Conservation (phyloP, 2,797 vertebrate species). For the Lutjanus argentimaculatus region DNA sequence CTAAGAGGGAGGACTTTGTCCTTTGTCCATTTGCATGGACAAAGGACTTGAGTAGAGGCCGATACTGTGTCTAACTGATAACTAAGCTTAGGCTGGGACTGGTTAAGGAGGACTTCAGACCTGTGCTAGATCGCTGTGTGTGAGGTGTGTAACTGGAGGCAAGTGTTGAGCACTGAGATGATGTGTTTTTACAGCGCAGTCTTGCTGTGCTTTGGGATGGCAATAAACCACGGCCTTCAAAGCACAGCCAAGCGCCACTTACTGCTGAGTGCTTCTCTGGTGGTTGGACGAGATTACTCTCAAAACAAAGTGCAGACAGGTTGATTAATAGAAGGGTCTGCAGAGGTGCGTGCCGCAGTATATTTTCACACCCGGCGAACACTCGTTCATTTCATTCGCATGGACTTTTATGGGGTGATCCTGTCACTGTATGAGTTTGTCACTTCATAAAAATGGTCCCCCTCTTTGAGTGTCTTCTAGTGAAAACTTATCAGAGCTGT, state of each 20-base stretch:
- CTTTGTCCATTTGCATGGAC: background rate
- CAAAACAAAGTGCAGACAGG: slow-evolving; percentile 89
- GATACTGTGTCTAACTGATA: slow-evolving; percentile 11
- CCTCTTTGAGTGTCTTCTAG: slow-evolving; percentile 68
- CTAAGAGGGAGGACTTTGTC: background rate
- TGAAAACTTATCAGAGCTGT: slow-evolving; percentile 81
- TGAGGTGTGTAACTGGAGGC: slow-evolving; percentile 68
- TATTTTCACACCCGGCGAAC: slow-evolving; percentile 86
- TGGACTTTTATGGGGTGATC: slow-evolving; percentile 84
- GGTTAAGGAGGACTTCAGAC: slow-evolving; percentile 41
- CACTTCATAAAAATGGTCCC: slow-evolving; percentile 80
- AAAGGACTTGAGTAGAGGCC: background rate
- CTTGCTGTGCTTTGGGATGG: slow-evolving; percentile 82
- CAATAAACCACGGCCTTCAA: slow-evolving; percentile 87
- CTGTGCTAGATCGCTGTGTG: slow-evolving; percentile 34
- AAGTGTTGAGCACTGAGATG: slow-evolving; percentile 74
- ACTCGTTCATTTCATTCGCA: slow-evolving; percentile 80
- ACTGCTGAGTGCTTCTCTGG: slow-evolving; percentile 86
- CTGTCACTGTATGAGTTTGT: slow-evolving; percentile 83
- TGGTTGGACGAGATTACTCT: slow-evolving; percentile 88
- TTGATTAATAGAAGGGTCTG: slow-evolving; percentile 88
- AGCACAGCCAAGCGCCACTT: slow-evolving; percentile 86
- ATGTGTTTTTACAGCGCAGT: slow-evolving; percentile 85
- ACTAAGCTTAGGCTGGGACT: slow-evolving; percentile 17
- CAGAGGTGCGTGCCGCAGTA: slow-evolving; percentile 82